phyloP scores from a whole-genome alignment of 2,113 vertebrate genomes.

The Melierax canorus region DNA sequence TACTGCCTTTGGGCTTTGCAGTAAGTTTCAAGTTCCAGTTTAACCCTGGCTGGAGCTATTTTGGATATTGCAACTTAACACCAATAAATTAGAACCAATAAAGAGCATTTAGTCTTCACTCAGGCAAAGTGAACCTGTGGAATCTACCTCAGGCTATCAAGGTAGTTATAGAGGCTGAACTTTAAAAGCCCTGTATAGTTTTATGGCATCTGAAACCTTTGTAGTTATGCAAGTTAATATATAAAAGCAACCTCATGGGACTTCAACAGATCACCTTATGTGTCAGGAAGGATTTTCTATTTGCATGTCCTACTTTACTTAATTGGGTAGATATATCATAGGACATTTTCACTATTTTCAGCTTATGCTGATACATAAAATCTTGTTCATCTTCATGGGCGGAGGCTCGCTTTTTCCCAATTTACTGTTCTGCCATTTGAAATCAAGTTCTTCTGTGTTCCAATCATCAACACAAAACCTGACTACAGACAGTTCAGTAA shows the following conservation, averaged over 20 bases:
- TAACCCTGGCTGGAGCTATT: not conserved
- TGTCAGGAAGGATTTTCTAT: not conserved
- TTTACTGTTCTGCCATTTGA: not conserved
- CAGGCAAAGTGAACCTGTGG: not conserved
- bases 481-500: not conserved
- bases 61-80: not conserved
- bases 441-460: not conserved
- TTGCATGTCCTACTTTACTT: not conserved
- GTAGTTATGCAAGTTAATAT: not conserved
- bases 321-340: not conserved
- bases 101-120: slow-evolving; percentile 3
- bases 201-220: slow-evolving; percentile 9
- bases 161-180: not conserved
- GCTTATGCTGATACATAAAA: not conserved
- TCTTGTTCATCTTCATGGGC: not conserved
- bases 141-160: not conserved
- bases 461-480: not conserved
- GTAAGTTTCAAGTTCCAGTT: not conserved
- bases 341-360: not conserved
- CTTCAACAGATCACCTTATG: not conserved
- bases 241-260: not conserved
- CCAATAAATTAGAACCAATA: not conserved
- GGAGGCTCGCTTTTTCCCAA: not conserved
- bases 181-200: slow-evolving; percentile 3
- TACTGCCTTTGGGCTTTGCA: not conserved